phyloP scores from a whole-genome alignment of 92 coral and sea anemone species.

The Epizoanthus ramosus region DNA sequence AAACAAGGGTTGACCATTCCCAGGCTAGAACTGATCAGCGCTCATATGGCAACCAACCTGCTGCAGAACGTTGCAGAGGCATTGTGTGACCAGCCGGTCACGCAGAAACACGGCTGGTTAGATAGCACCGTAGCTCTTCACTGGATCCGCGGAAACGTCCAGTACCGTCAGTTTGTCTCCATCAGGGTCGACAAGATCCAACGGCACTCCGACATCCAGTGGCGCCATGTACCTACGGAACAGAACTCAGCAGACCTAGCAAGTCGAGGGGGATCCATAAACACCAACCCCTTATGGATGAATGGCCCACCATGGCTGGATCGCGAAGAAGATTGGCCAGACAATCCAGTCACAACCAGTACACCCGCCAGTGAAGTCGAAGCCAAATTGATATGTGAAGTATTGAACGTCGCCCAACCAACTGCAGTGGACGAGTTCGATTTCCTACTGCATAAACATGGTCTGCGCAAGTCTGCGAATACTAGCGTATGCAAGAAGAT shows the following conservation, averaged over 20 bases:
- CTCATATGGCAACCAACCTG: constrained; percentile 44
- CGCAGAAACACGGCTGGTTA: constrained; percentile 34
- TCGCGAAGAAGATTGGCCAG: constrained; percentile 31
- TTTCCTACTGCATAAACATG: background rate
- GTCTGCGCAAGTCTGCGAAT: constrained; percentile 5
- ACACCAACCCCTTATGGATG: constrained; percentile 11
- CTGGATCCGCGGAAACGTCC: constrained; percentile 48
- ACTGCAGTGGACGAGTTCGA: constrained; percentile 7
- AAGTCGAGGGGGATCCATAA: constrained; percentile 37
- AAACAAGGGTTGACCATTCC: constrained; percentile 47
- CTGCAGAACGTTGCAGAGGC: constrained; percentile 10
- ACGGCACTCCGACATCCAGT: constrained; percentile 4
- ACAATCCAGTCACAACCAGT: background rate
- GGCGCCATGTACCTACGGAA: constrained; percentile 45
- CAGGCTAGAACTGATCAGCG: constrained; percentile 27
- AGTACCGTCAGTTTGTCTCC: constrained; percentile 43
- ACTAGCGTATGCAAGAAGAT: constrained; percentile 31
- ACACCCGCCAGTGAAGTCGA: constrained; percentile 16
- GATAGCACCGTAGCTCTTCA: constrained; percentile 48
- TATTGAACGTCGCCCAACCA: background rate
- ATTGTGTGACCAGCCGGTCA: background rate
- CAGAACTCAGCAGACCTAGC: constrained; percentile 57
- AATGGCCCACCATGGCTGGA: constrained; percentile 29
- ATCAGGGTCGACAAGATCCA: constrained; percentile 41
- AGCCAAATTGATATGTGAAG: constrained; percentile 5